phyloP scores from a whole-genome alignment of 2,888 invertebrate species.

The Stenchaetothrips biformis region DNA sequence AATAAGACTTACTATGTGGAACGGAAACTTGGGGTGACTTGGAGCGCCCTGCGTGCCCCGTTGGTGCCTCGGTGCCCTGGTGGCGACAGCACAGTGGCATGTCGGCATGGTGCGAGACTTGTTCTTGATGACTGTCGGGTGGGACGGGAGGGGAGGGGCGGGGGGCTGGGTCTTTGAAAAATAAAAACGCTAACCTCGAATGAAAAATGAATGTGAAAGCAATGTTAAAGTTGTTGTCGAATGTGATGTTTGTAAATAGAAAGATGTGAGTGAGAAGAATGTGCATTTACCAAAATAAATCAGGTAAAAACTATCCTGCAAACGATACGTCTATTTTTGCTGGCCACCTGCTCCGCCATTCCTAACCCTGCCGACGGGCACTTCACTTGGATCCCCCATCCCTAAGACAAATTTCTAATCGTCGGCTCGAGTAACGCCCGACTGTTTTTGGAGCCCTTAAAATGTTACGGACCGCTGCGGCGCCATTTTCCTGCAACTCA shows the following conservation, averaged over 20 bases:
- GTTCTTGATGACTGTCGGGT: constrained; percentile 7
- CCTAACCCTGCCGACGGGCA: too few relatives aligned
- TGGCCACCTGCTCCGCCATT: too few relatives aligned
- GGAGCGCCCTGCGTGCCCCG: background rate
- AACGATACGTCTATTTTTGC: too few relatives aligned
- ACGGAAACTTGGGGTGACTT: background rate
- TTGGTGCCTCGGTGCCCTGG: background rate
- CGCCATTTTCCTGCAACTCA: too few relatives aligned
- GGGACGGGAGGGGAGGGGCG: background rate
- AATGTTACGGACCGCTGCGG: too few relatives aligned
- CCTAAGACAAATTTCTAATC: too few relatives aligned
- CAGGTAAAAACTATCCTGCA: background rate
- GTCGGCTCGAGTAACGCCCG: too few relatives aligned
- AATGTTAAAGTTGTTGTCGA: background rate
- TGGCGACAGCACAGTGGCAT: background rate
- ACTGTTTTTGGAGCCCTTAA: too few relatives aligned
- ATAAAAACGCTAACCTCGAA: background rate
- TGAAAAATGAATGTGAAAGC: background rate
- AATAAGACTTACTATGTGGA: constrained; percentile 11
- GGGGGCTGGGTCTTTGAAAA: background rate
- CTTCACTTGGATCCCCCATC: too few relatives aligned
- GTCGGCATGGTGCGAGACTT: background rate
- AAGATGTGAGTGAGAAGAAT: constrained; percentile 20
- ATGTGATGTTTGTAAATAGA: constrained; percentile 18
- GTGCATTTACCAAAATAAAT: constrained; percentile 23